Percentiles rank a stretch among this genome's conserved stretches.
phyloP scores from a whole-genome alignment of 2,888 invertebrate genomes.

The Vannuccia rotundouncinata region DNA sequence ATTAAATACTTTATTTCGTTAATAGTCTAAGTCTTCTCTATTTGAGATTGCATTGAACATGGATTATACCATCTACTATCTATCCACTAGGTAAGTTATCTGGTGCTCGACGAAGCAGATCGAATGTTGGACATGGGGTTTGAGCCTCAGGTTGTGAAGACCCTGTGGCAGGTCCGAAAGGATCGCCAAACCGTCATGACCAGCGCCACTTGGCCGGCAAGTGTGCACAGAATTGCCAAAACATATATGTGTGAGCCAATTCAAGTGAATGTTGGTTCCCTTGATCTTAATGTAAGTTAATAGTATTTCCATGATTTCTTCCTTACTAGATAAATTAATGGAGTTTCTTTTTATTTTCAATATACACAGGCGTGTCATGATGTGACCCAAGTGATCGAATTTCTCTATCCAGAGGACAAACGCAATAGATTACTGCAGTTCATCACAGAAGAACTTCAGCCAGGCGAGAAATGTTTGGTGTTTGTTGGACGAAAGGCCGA shows the following conservation, averaged over 20 bases:
- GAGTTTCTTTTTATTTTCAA: too few species aligned
- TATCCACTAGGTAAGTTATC: conserved; percentile 42
- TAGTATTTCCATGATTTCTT: too few species aligned
- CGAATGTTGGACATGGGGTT: conserved; percentile 93
- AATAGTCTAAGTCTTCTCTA: too few species aligned
- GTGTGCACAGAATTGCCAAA: conserved; percentile 74
- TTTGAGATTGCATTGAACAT: too few species aligned
- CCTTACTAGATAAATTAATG: too few species aligned
- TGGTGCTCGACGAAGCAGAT: conserved; percentile 96
- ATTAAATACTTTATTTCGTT: too few species aligned
- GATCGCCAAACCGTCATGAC: conserved; percentile 94
- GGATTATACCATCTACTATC: background rate
- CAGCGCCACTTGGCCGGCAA: conserved; percentile 86
- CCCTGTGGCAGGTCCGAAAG: conserved; percentile 60
- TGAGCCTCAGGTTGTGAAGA: conserved; percentile 62
- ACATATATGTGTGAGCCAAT: conserved; percentile 81
- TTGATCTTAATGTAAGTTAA: conserved; percentile 67
- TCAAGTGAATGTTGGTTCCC: conserved; percentile 76
- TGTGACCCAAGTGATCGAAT: conserved; percentile 71
- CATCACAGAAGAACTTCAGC: conserved; percentile 64
- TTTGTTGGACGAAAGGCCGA: conserved; percentile 76
- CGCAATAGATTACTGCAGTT: conserved; percentile 66
- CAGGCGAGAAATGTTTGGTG: conserved; percentile 75
- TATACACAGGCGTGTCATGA: conserved; percentile 76
- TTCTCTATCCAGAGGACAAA: conserved; percentile 70